A percentile compares a stretch with the other conserved stretches of the same genome.
Conservation (phyloP, 2,888 invertebrate genomes). For the Anarsia innoxiella region DNA sequence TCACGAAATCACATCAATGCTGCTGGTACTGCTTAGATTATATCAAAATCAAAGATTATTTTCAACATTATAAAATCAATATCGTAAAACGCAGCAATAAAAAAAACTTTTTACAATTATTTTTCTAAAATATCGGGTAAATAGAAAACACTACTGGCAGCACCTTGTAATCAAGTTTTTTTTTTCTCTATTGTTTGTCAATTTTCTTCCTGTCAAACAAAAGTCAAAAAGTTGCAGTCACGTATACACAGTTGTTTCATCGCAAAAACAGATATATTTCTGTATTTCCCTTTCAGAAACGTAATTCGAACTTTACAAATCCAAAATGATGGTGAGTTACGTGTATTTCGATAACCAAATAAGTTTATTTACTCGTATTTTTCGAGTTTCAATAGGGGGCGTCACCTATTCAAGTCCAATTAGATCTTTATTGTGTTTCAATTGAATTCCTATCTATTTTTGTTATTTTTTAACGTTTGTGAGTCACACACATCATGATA, state of each 20-base stretch:
- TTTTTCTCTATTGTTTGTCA: too few species aligned
- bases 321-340: slow-evolving; percentile 51
- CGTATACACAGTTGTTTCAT: not conserved
- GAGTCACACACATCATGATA: not conserved
- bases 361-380: not conserved
- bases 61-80: too few species aligned
- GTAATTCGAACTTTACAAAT: not conserved
- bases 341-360: not conserved
- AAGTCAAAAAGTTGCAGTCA: slow-evolving; percentile 4
- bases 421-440: slow-evolving; percentile 14
- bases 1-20: too few species aligned
- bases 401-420: slow-evolving; percentile 24
- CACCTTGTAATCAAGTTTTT: too few species aligned
- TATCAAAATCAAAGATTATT: too few species aligned
- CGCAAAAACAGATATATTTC: not conserved
- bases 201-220: not conserved
- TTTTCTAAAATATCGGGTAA: too few species aligned
- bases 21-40: too few species aligned
- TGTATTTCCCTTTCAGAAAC: not conserved
- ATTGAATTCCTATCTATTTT: slow-evolving; percentile 3
- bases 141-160: too few species aligned
- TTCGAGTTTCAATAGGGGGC: slow-evolving; percentile 33
- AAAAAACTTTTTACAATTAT: too few species aligned
- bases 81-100: too few species aligned
- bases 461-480: slow-evolving; percentile 1